Base-by-base conservation (phyloP, 1,140 invertebrate species). In the Acromyrmex echinatior region DNA sequence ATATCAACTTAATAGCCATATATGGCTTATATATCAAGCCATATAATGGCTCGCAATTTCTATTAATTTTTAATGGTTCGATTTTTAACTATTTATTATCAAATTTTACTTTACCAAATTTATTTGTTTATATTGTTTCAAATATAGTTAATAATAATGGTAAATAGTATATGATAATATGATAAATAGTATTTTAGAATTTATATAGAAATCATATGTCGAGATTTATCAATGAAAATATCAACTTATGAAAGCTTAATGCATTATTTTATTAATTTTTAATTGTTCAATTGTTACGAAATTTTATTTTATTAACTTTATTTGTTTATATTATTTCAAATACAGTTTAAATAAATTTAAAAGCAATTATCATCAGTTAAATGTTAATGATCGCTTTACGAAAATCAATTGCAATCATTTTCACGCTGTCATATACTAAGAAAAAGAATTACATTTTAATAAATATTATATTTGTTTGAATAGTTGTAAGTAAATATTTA, bases 31-130 rank as follows among this genome's bases (percentile, higher is more conserved):
- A 0, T 21, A 21, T 21, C 0, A 21, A 21, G 21, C 21, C 21
- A 21, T 21, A 21, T 21, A 10, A 49, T 31, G 6, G 1, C 4
- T 77, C 28, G 3, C 10, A 49, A 31, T 74, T 21, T 51, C 25
- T 62, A 39, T 39, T 76, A 60, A 66, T 39, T 49, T 35, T 77
- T 45, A 45, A 78, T 78, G 49, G 2, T 16, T 63, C 10, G 63
- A 45, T 45, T 63, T 3, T 25, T 62, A 25, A 25, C 12, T 39
- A 53, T 10, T 62, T 25, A 2, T 62, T 18, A 62, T 0, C 2
- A 56, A 77, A 35, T 45, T 14, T 35, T 39, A 21, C 4, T 77
- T 62, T 12, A 58, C 9, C 10, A 78, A 62, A 16, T 62, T 39
- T n/a, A 25, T 25, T 60, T n/a, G 1, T 25, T 39, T 16, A 58